Evolutionary conservation across 2,888 invertebrate species (phyloP).

Genomic region (Buathra laborator): DNA sequence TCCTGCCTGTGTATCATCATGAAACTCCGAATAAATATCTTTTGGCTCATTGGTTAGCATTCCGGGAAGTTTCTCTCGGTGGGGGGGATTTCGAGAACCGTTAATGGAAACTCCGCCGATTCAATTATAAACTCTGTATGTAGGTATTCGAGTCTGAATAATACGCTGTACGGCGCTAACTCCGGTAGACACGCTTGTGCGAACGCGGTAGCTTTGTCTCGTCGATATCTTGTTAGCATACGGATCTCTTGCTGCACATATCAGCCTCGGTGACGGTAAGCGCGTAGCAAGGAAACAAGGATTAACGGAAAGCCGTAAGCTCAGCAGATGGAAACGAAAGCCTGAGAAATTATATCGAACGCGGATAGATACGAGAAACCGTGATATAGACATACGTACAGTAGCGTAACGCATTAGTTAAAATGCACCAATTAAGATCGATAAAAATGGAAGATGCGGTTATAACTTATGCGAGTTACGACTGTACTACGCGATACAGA

Average conservation of each 20-base stretch:
- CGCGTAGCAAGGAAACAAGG: background rate
- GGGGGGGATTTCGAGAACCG: background rate
- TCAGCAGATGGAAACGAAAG: background rate
- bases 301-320: background rate
- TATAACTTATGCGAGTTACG: too few relatives aligned
- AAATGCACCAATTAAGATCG: background rate
- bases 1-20: conserved; percentile 38
- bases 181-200: background rate
- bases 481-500: background rate
- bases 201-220: background rate
- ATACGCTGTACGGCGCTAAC: background rate
- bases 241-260: background rate
- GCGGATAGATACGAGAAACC: background rate
- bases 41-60: conserved; percentile 38
- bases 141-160: conserved; percentile 2
- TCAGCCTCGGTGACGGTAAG: background rate
- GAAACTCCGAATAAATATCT: conserved; percentile 42
- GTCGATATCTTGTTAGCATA: conserved; percentile 4
- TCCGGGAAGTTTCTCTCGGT: conserved; percentile 5
- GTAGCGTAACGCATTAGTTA: background rate
- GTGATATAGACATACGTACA: background rate
- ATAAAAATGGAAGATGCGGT: too few relatives aligned
- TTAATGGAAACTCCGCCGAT: conserved; percentile 41
- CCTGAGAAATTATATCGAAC: background rate
- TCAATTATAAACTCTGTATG: conserved; percentile 45